Evolutionary conservation across 2,888 invertebrate species (phyloP).

Genomic region (Cynaeus angustus): DNA sequence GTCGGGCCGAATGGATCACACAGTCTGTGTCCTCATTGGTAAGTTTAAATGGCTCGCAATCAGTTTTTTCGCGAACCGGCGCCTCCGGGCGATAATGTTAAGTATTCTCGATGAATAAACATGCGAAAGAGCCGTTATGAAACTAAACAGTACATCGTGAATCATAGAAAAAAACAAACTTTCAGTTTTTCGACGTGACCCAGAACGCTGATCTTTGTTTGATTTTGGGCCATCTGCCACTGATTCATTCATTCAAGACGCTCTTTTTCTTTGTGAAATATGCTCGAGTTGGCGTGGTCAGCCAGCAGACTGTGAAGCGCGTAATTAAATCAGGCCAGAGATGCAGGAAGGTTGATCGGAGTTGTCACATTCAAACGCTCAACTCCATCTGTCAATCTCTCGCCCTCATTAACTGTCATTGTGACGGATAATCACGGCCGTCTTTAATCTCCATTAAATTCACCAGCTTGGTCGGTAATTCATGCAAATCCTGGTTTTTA

Average conservation of each 20-base stretch:
- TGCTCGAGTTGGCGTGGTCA: conserved; percentile 20
- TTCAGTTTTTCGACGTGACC: conserved; percentile 23
- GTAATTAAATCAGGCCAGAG: conserved; percentile 32
- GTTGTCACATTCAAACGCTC: too few species aligned
- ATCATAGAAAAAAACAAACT: conserved; percentile 18
- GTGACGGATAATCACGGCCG: neutral
- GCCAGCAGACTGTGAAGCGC: conserved; percentile 28
- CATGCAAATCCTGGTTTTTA: conserved; percentile 11
- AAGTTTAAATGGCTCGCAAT: conserved; percentile 69
- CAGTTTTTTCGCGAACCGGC: conserved; percentile 3
- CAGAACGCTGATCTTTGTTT: neutral
- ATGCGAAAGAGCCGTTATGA: conserved; percentile 24
- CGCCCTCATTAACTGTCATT: neutral
- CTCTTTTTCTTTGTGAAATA: conserved; percentile 15
- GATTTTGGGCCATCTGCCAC: conserved; percentile 19
- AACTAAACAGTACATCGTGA: conserved; percentile 22
- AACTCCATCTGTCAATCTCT: neutral
- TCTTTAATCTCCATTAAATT: neutral
- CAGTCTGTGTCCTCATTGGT: conserved; percentile 81
- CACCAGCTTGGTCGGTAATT: neutral
- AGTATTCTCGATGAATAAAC: conserved; percentile 17
- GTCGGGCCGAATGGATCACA: conserved; percentile 76
- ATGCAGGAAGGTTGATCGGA: conserved; percentile 4
- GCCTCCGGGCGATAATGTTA: neutral
- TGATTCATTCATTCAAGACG: conserved; percentile 14